phyloP scores from a whole-genome alignment of 2,888 invertebrate genomes.

The Chalcis sispes region DNA sequence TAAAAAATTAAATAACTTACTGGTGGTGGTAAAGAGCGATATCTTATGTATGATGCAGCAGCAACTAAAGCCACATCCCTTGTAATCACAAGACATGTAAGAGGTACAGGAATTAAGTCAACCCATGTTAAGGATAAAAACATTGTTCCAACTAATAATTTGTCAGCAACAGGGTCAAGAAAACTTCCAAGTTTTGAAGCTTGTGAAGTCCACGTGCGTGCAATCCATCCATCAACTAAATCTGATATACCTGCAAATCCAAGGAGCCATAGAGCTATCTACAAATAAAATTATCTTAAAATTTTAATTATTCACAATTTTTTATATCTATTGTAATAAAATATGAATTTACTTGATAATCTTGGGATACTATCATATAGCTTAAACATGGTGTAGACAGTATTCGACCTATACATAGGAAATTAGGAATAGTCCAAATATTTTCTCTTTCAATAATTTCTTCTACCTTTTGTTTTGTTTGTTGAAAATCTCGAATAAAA shows the following conservation, averaged over 20 bases:
- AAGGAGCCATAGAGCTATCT: constrained; percentile 87
- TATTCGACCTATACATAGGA: constrained; percentile 91
- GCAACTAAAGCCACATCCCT: constrained; percentile 89
- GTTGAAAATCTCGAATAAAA: constrained; percentile 67
- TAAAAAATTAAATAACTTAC: constrained; percentile 78
- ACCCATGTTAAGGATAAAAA: constrained; percentile 92
- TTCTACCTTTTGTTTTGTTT: constrained; percentile 83
- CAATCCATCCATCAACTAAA: constrained; percentile 98
- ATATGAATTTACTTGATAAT: constrained; percentile 79
- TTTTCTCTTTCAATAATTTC: constrained; percentile 91
- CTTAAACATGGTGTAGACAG: constrained; percentile 91
- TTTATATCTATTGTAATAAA: not conserved
- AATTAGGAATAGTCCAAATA: constrained; percentile 94
- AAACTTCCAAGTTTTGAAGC: constrained; percentile 96
- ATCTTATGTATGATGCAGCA: constrained; percentile 94
- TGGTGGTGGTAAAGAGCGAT: constrained; percentile 91
- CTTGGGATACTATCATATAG: constrained; percentile 89
- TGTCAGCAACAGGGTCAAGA: constrained; percentile 97
- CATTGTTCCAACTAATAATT: constrained; percentile 92
- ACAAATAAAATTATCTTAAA: constrained; percentile 45
- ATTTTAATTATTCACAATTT: not conserved
- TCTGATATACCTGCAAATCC: constrained; percentile 93
- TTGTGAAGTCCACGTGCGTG: constrained; percentile 93
- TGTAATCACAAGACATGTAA: constrained; percentile 89
- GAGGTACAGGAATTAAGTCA: constrained; percentile 87